Conservation (phyloP, 2,888 invertebrate genomes). For the Drosophila mayaguana region DNA sequence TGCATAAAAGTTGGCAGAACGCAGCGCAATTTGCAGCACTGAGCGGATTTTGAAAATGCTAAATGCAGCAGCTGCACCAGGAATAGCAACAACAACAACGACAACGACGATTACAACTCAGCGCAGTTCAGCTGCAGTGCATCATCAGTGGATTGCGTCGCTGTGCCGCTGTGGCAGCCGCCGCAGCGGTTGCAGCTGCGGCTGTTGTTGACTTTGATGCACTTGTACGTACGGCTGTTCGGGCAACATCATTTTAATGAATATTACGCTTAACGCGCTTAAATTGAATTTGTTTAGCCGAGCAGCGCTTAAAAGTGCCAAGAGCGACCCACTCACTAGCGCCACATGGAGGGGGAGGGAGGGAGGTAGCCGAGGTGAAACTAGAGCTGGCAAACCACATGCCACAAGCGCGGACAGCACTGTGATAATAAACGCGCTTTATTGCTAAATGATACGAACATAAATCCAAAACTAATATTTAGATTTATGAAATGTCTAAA, state of each 20-base stretch:
- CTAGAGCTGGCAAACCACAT: slow-evolving; percentile 1
- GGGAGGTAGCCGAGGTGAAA: neutral
- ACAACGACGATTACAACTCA: slow-evolving; percentile 6
- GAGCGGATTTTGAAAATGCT: slow-evolving; percentile 70
- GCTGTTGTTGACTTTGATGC: slow-evolving; percentile 53
- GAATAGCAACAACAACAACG: slow-evolving; percentile 17
- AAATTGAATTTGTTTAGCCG: slow-evolving; percentile 57
- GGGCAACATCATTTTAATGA: slow-evolving; percentile 68
- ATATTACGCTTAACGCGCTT: slow-evolving; percentile 57
- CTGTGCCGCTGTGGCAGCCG: slow-evolving; percentile 44
- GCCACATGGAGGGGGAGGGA: neutral
- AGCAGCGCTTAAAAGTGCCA: slow-evolving; percentile 15
- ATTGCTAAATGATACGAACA: neutral
- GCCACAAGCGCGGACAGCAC: neutral
- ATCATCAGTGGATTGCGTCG: slow-evolving; percentile 59
- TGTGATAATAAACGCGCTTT: neutral
- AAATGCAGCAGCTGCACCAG: slow-evolving; percentile 45
- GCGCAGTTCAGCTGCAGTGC: slow-evolving; percentile 49
- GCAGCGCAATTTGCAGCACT: slow-evolving; percentile 74
- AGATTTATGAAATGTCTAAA: neutral
- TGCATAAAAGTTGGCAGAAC: slow-evolving; percentile 67
- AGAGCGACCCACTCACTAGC: too few species aligned
- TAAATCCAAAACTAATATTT: neutral
- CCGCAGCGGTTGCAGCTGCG: slow-evolving; percentile 35
- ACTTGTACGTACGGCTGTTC: slow-evolving; percentile 28